Percentiles rank a stretch among this genome's conserved stretches.
These are phyloP conservation scores for Scaptomyza caliginosa DNA, from an alignment of 2,888 invertebrate genomes.

Conservation along the genomic window DNA sequence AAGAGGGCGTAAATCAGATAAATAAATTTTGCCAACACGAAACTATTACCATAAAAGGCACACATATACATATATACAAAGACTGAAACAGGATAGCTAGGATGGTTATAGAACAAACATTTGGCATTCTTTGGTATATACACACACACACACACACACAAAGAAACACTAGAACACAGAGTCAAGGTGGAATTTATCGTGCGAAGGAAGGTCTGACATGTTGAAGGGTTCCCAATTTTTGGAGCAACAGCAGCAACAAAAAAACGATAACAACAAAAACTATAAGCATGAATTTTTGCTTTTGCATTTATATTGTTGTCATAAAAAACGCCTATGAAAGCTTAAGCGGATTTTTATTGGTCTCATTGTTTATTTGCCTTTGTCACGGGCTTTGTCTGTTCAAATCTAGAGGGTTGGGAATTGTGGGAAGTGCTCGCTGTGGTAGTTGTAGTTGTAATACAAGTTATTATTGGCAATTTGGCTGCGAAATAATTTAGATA, in stretches of 20 bases:
- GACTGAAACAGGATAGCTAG: conserved; percentile 47
- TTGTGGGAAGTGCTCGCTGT: background rate
- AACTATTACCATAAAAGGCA: conserved; percentile 81
- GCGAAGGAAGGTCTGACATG: conserved; percentile 63
- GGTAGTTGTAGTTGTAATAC: conserved; percentile 59
- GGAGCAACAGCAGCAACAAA: conserved; percentile 27
- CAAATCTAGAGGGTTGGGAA: background rate
- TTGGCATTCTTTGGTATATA: conserved; percentile 55
- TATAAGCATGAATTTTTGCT: conserved; percentile 47
- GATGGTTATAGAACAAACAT: conserved; percentile 73
- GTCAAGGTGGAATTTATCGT: conserved; percentile 76
- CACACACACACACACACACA: conserved; percentile 18
- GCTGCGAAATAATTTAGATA: conserved; percentile 74
- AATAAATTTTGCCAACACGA: conserved; percentile 80
- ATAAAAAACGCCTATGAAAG: conserved; percentile 82
- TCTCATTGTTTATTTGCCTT: conserved; percentile 77
- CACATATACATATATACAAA: conserved; percentile 39
- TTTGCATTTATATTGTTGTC: conserved; percentile 81
- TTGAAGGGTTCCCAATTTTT: conserved; percentile 68
- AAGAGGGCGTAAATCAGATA: conserved; percentile 65
- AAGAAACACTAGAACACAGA: conserved; percentile 22
- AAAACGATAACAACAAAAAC: conserved; percentile 16
- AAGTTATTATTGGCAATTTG: conserved; percentile 79
- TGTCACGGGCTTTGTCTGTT: conserved; percentile 69
- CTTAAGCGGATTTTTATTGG: conserved; percentile 80